A percentile compares a stretch with the other conserved stretches of the same genome.
Evolutionary conservation across 2,888 invertebrate genomes (phyloP).

Genomic region (Oligia fasciuncula): DNA sequence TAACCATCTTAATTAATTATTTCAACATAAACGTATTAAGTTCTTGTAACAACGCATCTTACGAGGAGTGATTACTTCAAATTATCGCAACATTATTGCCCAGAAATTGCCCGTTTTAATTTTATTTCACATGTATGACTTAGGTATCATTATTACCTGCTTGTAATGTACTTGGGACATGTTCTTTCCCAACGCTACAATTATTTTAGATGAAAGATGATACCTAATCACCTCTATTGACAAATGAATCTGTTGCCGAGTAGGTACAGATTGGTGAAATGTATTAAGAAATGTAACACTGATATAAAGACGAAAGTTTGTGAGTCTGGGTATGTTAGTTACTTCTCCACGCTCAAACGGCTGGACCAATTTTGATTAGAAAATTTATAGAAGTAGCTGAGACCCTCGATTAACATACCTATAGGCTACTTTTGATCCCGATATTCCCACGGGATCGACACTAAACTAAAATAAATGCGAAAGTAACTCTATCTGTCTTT

Average conservation of each 20-base stretch:
- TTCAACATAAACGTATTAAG: slow-evolving; percentile 43
- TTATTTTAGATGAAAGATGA: slow-evolving; percentile 26
- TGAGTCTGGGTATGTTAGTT: too few species aligned
- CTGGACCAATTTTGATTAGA: too few species aligned
- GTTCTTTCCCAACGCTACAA: slow-evolving; percentile 28
- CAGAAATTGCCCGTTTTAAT: slow-evolving; percentile 39
- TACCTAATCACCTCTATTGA: not conserved
- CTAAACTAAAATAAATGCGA: not conserved
- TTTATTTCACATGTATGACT: slow-evolving; percentile 45
- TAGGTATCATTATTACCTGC: slow-evolving; percentile 35
- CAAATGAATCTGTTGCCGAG: not conserved
- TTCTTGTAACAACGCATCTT: slow-evolving; percentile 41
- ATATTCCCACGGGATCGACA: too few species aligned
- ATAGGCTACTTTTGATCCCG: too few species aligned
- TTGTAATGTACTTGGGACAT: slow-evolving; percentile 22
- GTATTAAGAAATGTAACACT: not conserved
- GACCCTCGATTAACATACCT: too few species aligned
- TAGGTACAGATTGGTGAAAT: not conserved
- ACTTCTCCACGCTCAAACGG: too few species aligned
- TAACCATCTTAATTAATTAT: slow-evolving; percentile 30
- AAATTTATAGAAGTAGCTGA: too few species aligned
- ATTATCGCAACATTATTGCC: slow-evolving; percentile 40
- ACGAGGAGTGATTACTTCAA: slow-evolving; percentile 46
- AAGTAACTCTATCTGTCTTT: not conserved
- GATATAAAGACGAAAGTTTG: too few species aligned